Base-by-base conservation (phyloP, 2,113 vertebrate species). In the Lepidothrix coronata region DNA sequence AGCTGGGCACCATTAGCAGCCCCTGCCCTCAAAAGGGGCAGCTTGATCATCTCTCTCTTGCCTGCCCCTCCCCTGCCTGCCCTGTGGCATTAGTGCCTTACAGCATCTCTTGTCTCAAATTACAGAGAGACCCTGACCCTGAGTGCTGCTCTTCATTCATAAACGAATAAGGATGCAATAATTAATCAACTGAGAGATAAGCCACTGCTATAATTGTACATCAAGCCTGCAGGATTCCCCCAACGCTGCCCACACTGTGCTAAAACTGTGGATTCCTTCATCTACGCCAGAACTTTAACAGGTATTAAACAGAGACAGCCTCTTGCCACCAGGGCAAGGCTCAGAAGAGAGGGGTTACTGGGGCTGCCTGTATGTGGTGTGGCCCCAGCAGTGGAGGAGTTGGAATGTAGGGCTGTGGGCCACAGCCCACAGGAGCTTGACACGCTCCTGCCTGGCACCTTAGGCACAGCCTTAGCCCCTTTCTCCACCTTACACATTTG, bases 161-260 rank as follows among this genome's bases (percentile, higher is more conserved):
- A 70, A 70, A 43, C 1, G 0, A 57, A 41, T 41, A 46, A 58
- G 22, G 39, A 55, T 22, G 49, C 17, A 70, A 21, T 39, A 74
- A 93, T 66, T 85, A 90, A 71, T 63, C 41, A 43, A 41, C 24
- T 62, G 58, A 76, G 62, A 0, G 1, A 33, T 73, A 65, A 76
- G 17, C 11, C 33, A 35, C 27, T 59, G 82, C 44, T 74, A 11
- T 35, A 59, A 35, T n/a, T 35, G 51, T 4, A 33, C 1, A 1
- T 57, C 23, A 84, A 33, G 31, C 30, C 73, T 70, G 13, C 48
- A 63, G 66, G 74, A 67, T 85, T 90, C 66, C 48, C 61, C 62
- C 49, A 35, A 14, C 0, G 3, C n/a, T 0, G 0, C 77, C 31
- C 3, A 12, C 2, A 0, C 24, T 57, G 46, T 61, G 46, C 51